A percentile compares a stretch with the other conserved stretches of the same genome.
Evolutionary conservation across 2,888 invertebrate genomes (phyloP).

Genomic region (Cosmopolites sordidus): DNA sequence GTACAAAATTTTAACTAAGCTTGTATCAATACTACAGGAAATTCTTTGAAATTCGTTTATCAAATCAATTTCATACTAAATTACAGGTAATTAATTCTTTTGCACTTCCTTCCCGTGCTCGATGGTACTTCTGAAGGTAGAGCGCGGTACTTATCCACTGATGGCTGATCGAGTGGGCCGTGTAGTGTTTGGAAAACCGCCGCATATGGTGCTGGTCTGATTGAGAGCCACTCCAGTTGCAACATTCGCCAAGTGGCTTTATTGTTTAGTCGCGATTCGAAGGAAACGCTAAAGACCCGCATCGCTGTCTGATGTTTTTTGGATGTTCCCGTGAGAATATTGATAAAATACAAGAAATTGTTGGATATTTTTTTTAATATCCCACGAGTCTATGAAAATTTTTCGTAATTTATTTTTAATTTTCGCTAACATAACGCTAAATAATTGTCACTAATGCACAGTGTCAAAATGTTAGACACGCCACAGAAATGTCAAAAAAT

Average conservation of each 20-base stretch:
- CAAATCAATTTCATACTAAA: too few species aligned
- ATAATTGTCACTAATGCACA: too few species aligned
- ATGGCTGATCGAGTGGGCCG: too few species aligned
- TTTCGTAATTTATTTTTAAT: too few species aligned
- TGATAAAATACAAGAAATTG: not conserved
- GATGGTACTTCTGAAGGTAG: not conserved
- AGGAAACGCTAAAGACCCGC: conserved; percentile 32
- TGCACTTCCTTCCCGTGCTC: not conserved
- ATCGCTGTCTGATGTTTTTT: conserved; percentile 26
- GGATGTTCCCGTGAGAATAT: conserved; percentile 32
- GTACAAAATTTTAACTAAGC: too few species aligned
- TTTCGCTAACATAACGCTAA: too few species aligned
- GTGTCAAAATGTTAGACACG: too few species aligned
- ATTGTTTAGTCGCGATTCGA: conserved; percentile 17
- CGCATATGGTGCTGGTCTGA: not conserved
- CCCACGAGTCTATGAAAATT: too few species aligned
- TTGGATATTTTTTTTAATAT: too few species aligned
- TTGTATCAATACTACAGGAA: too few species aligned
- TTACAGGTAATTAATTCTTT: not conserved
- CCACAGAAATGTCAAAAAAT: too few species aligned
- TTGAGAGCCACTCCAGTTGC: not conserved
- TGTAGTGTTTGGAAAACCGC: conserved; percentile 1
- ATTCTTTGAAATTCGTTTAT: too few species aligned
- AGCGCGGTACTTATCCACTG: not conserved
- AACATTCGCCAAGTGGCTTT: not conserved